Base-by-base conservation (phyloP, 2,113 vertebrate genomes). In the Anguilla japonica region DNA sequence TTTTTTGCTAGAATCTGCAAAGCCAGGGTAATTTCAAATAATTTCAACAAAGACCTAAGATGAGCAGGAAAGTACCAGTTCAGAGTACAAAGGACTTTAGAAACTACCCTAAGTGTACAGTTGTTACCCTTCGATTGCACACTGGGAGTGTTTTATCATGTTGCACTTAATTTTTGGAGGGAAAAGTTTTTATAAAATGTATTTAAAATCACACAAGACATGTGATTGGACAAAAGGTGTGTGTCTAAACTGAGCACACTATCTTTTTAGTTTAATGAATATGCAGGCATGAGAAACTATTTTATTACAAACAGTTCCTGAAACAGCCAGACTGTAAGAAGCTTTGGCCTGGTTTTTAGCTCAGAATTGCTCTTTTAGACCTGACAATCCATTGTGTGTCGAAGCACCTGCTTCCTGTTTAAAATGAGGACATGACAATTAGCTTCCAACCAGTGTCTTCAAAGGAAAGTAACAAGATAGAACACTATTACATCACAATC, bases 401-500 rank as follows among this genome's bases (percentile, higher is more conserved):
- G 71, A 34, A 34, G n/a, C n/a, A 29, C 9, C 9, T 2, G 34
- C 11, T 75, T 75, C 26, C 71, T 75, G 71, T 75, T 75, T 13
- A 34, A n/a, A 53, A 11, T 53, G 8, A 53, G 7, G 43, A 46
- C 43, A 46, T n/a, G 22, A 7, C 8, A 29, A 26, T 75, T 75
- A 2, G 71, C 26, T 34, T 34, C 26, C 9, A 13, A 75, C 22
- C 9, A 75, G 9, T 22, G 20, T 29, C 9, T 75, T 75, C 71
- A 29, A 29, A 11, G 11, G 71, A 75, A 34, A 75, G 71, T 13
- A 26, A 75, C 71, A 75, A 34, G 71, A 75, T 75, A 75, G 11
- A 75, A 75, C 71, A 29, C 71, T 75, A 75, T 75, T n/a, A 75
- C n/a, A 34, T 75, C 71, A 75, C 71, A 75, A 34, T 75, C 71